phyloP scores from a whole-genome alignment of 2,113 vertebrate genomes.

The Grammomys surdaster region DNA sequence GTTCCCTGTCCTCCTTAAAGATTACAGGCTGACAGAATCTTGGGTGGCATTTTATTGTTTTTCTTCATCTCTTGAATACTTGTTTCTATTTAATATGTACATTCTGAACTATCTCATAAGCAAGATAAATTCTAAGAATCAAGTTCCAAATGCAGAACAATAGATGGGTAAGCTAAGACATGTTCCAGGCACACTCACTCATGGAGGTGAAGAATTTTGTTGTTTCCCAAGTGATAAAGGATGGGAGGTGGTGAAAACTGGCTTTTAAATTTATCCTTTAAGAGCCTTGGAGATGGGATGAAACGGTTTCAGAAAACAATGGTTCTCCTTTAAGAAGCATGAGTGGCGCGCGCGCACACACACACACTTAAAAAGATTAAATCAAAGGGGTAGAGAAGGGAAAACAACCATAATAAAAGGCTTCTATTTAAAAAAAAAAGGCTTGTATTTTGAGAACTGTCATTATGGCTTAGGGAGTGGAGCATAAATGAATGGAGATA shows the following conservation, averaged over 20 bases:
- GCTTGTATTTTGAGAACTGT: background rate
- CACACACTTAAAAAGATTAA: background rate
- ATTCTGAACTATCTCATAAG: background rate
- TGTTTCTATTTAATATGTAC: background rate
- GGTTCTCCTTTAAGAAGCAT: background rate
- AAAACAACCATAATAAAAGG: constrained; percentile 45
- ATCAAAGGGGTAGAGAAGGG: constrained; percentile 19
- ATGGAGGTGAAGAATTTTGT: background rate
- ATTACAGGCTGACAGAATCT: background rate
- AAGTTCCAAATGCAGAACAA: constrained; percentile 42
- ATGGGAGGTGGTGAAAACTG: background rate
- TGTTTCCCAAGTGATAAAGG: background rate
- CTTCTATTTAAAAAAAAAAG: background rate
- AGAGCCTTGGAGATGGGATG: background rate
- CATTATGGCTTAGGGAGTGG: background rate
- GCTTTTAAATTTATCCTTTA: constrained; percentile 60
- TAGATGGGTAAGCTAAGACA: background rate
- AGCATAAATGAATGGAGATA: background rate
- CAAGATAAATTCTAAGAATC: background rate
- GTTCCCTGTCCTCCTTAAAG: background rate
- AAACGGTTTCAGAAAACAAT: constrained; percentile 56
- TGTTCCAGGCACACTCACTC: background rate
- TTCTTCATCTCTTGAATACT: background rate
- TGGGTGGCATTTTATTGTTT: background rate
- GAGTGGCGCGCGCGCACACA: too few species aligned